Evolutionary conservation across 2,113 vertebrate genomes (phyloP).

Genomic region (Galbula dea): DNA sequence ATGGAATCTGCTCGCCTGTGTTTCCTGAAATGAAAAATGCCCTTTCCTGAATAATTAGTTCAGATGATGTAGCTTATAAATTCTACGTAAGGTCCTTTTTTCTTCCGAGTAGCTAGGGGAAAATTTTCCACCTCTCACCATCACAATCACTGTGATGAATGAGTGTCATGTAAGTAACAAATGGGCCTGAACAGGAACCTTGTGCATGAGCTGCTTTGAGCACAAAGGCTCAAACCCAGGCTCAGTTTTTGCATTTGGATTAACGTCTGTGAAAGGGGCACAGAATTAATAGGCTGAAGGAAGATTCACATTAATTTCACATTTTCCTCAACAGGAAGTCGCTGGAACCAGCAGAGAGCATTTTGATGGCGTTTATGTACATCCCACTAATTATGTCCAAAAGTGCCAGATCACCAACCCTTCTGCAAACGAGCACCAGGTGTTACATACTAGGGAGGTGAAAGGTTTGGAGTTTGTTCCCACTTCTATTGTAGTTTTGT

Average conservation of each 20-base stretch:
- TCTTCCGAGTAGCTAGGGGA: neutral
- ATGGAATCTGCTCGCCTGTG: slow-evolving; percentile 9
- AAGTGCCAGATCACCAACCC: neutral
- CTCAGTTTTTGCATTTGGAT: slow-evolving; percentile 4
- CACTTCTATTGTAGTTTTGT: neutral
- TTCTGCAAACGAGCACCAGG: neutral
- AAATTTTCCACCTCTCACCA: neutral
- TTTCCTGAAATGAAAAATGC: slow-evolving; percentile 20
- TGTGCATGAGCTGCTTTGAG: neutral
- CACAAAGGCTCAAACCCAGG: neutral
- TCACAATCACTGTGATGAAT: neutral
- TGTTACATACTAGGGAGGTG: neutral
- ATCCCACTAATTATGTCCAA: neutral
- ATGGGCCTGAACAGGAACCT: neutral
- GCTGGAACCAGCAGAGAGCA: accelerated
- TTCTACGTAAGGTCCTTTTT: neutral
- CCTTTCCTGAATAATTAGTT: slow-evolving; percentile 35
- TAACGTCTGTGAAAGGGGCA: neutral
- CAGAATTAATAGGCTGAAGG: slow-evolving; percentile 2
- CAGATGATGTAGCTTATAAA: slow-evolving; percentile 24
- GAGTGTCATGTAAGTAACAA: neutral
- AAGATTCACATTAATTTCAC: neutral
- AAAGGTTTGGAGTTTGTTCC: neutral
- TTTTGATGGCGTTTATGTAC: accelerated
- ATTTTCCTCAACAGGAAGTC: slow-evolving; percentile 5